Evolutionary conservation across 2,888 invertebrate genomes (phyloP).

Genomic region (Nomada fabriciana): DNA sequence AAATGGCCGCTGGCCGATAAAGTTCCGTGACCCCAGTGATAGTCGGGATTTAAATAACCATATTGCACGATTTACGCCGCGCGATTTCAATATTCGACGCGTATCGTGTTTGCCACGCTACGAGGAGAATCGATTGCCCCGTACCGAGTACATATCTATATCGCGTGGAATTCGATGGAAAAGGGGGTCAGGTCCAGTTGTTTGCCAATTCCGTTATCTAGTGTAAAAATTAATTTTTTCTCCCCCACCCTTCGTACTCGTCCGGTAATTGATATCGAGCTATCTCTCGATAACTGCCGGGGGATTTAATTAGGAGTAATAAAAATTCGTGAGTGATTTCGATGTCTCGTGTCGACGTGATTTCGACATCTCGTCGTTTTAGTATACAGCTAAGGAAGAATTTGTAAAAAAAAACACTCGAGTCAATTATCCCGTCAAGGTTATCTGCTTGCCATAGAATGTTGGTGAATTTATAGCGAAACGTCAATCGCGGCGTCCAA

Average conservation of each 20-base stretch:
- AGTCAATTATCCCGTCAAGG: conserved; percentile 70
- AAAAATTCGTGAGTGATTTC: conserved; percentile 21
- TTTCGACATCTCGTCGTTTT: conserved; percentile 22
- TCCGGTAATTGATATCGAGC: conserved; percentile 30
- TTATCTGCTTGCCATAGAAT: conserved; percentile 53
- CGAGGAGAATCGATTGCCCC: conserved; percentile 2
- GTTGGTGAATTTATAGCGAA: conserved; percentile 61
- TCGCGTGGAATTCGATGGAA: neutral
- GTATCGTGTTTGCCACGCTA: neutral
- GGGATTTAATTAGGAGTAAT: conserved; percentile 28
- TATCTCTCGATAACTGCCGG: conserved; percentile 4
- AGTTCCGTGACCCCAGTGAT: conserved; percentile 70
- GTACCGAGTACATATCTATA: neutral
- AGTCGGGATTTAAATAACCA: conserved; percentile 54
- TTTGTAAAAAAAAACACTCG: conserved; percentile 8
- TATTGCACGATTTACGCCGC: conserved; percentile 45
- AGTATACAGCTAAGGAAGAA: conserved; percentile 5
- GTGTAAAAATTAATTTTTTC: conserved; percentile 25
- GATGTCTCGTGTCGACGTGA: neutral
- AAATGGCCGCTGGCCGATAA: conserved; percentile 61
- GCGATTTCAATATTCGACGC: conserved; percentile 43
- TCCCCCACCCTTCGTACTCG: neutral
- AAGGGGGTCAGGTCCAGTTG: conserved; percentile 1
- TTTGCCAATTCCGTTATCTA: conserved; percentile 15
- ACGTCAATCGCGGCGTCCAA: conserved; percentile 36